Conservation (phyloP, 35 echinoderm and acorn worm species). For the Chiridota heheva region DNA sequence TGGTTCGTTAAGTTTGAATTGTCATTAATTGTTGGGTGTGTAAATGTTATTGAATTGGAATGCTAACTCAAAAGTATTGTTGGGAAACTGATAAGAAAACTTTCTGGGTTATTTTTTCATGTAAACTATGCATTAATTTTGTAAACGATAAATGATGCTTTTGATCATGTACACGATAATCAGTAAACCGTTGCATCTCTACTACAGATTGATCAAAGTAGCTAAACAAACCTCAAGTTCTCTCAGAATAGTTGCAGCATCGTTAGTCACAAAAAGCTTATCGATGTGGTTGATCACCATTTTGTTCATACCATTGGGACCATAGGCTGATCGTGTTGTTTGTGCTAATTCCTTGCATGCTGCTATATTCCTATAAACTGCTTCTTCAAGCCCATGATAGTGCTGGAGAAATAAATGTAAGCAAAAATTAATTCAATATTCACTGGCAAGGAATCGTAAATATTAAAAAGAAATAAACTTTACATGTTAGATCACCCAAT, state of each 20-base stretch:
- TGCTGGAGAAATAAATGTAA: slow-evolving; percentile 59
- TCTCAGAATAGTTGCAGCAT: slow-evolving; percentile 97
- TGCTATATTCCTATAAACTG: slow-evolving; percentile 80
- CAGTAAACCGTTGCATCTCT: no score
- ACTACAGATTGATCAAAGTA: no score
- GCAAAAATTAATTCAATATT: background rate
- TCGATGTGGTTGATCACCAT: slow-evolving; percentile 99
- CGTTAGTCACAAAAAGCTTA: slow-evolving; percentile 99
- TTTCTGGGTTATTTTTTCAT: no score
- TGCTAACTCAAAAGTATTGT: no score
- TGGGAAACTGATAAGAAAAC: no score
- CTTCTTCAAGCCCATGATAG: slow-evolving; percentile 87
- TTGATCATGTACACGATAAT: no score
- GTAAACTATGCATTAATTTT: no score
- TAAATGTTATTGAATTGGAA: no score
- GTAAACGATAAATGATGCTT: no score
- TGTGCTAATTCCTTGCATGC: slow-evolving; percentile 95
- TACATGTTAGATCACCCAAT: background rate
- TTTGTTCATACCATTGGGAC: slow-evolving; percentile 95
- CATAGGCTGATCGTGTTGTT: slow-evolving; percentile 88
- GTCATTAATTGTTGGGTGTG: no score
- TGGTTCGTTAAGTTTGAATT: no score
- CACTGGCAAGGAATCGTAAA: background rate
- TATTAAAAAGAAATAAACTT: background rate
- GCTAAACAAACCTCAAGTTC: slow-evolving; percentile 99